phyloP scores from a whole-genome alignment of 2,888 invertebrate genomes.

The Hypomecis punctinalis region DNA sequence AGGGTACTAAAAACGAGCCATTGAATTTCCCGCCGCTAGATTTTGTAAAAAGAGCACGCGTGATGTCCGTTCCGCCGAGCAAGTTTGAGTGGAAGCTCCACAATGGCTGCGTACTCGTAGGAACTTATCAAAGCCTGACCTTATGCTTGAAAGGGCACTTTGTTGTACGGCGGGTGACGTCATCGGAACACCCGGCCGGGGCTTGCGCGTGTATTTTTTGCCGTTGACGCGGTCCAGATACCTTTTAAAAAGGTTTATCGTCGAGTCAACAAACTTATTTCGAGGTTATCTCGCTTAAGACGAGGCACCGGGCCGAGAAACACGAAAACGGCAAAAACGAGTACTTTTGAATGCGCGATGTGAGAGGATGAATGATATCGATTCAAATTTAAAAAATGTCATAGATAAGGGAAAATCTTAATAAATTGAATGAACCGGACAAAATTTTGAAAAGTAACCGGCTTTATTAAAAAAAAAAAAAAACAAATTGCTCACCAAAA shows the following conservation, averaged over 20 bases:
- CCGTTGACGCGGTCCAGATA: slow-evolving; percentile 10
- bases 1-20: slow-evolving; percentile 1
- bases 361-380: no score
- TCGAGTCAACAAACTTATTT: slow-evolving; percentile 1
- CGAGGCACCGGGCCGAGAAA: no score
- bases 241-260: slow-evolving; percentile 20
- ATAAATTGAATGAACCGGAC: no score
- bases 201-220: no score
- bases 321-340: no score
- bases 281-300: slow-evolving; percentile 17
- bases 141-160: slow-evolving; percentile 42
- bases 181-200: slow-evolving; percentile 29
- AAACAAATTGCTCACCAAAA: no score
- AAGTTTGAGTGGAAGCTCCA: slow-evolving; percentile 35
- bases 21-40: slow-evolving; percentile 10
- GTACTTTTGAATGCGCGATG: no score
- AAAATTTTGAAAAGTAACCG: no score
- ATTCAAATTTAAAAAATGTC: no score
- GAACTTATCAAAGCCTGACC: slow-evolving; percentile 43
- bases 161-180: slow-evolving; percentile 40
- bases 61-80: slow-evolving; percentile 23
- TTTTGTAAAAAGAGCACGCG: slow-evolving; percentile 12
- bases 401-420: no score
- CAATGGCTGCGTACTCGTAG: slow-evolving; percentile 32
- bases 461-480: no score